Evolutionary conservation across 1,140 invertebrate genomes (phyloP).

Genomic region (Elymnias hypermnestra): DNA sequence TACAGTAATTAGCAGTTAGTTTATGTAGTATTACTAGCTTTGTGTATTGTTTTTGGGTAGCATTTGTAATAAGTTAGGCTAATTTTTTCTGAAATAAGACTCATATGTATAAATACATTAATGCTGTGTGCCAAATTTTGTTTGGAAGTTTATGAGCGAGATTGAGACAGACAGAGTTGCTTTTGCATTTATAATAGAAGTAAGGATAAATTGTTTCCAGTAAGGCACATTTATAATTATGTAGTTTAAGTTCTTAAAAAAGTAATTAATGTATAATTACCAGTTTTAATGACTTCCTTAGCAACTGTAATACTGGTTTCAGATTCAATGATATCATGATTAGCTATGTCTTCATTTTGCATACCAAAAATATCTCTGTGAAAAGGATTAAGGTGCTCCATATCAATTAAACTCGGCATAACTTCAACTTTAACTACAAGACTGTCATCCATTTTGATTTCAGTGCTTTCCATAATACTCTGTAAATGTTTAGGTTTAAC

Average conservation of each 20-base stretch:
- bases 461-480: neutral
- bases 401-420: conserved; percentile 28
- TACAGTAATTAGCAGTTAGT: too few species aligned
- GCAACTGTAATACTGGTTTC: conserved; percentile 39
- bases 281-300: conserved; percentile 32
- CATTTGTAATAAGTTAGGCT: too few species aligned
- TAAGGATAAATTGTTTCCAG: too few species aligned
- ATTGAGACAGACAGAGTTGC: too few species aligned
- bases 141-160: too few species aligned
- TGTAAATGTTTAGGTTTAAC: conserved; percentile 3
- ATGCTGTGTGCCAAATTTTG: too few species aligned
- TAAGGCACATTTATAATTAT: neutral
- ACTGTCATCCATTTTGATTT: conserved; percentile 4
- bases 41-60: too few species aligned
- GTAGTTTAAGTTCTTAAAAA: neutral
- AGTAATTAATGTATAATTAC: conserved; percentile 21
- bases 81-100: too few species aligned
- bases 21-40: too few species aligned
- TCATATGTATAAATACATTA: too few species aligned
- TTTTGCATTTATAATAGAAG: too few species aligned
- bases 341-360: conserved; percentile 21
- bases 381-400: conserved; percentile 38
- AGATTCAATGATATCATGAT: conserved; percentile 28
- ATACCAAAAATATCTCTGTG: conserved; percentile 38
- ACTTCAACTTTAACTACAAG: conserved; percentile 33